Evolutionary conservation across 2,797 vertebrate genomes (phyloP), one percentile per base, ranked within the genome.

Genomic region (Acrossocheilus fasciatus): DNA sequence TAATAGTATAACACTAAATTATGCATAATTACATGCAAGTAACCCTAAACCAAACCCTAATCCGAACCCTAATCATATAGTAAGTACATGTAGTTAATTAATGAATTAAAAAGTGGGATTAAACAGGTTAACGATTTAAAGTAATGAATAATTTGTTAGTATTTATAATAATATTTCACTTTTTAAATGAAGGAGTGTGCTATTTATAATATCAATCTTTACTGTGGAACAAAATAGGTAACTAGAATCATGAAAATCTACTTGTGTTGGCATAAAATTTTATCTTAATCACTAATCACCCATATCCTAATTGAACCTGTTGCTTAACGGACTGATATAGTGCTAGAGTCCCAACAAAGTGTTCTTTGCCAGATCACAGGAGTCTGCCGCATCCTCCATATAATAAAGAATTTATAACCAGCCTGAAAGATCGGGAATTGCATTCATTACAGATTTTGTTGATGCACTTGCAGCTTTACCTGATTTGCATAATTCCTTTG

Each of bases 361-460:
- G 20, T 41, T 39, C 17, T 36, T 39, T 39, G 7, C 10, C 23
- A 30, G 62, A 69, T 69, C 66, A 39, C 66, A 20, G 15, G 14
- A 68, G 52, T 66, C 36, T 30, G n/a, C 57, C 4, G 10, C 26
- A 80, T 34, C 39, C 54, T 62, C 39, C 17, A 34, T 34, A 80
- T 34, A 47, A 64, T 41, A 30, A 45, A 80, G 2, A 10, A 34
- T 64, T 64, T 66, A 80, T 41, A 80, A 45, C 23, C 4, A 9
- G 41, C 54, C 41, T 80, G 15, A 45, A 66, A 43, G 39, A 47
- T 64, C n/a, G 1, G 77, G 41, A 80, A 66, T 47, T 80, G 59
- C 41, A 34, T 34, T 80, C 41, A 66, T 30, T 66, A 68, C 62
- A 81, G 59, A 23, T 81, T 34, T 68, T 68, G 43, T 81, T 20